phyloP scores from a whole-genome alignment of 2,888 invertebrate species.

The Caenorhabditis doughertyi region DNA sequence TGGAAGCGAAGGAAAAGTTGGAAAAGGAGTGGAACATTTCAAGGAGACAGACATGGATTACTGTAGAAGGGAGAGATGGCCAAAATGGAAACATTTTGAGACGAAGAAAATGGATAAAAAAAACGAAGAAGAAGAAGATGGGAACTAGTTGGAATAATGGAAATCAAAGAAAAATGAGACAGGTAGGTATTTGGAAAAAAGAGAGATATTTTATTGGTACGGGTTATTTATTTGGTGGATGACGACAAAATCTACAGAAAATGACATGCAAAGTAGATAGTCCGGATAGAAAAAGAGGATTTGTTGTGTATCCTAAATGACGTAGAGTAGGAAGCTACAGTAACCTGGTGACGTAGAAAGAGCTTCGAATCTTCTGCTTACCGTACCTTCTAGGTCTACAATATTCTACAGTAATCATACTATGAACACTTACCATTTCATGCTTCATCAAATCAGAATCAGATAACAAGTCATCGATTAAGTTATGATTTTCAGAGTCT shows the following conservation, averaged over 20 bases:
- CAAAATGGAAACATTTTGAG: constrained; percentile 50
- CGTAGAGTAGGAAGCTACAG: too few species aligned
- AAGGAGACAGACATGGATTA: constrained; percentile 23
- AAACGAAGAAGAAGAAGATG: not conserved
- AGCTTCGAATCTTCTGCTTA: too few species aligned
- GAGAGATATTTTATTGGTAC: constrained; percentile 14
- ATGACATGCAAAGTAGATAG: not conserved
- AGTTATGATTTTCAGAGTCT: constrained; percentile 5
- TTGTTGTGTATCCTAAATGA: too few species aligned
- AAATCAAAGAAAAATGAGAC: constrained; percentile 15
- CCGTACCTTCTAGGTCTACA: too few species aligned
- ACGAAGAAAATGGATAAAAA: constrained; percentile 9
- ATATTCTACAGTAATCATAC: too few species aligned
- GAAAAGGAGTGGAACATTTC: constrained; percentile 33
- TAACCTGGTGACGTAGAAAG: too few species aligned
- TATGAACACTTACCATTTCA: constrained; percentile 8
- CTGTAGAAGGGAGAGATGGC: constrained; percentile 21
- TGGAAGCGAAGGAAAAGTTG: constrained; percentile 10
- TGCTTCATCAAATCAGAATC: not conserved
- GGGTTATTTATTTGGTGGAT: not conserved
- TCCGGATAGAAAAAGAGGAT: too few species aligned
- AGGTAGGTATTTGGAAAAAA: constrained; percentile 14
- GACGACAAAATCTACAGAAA: not conserved
- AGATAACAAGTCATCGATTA: not conserved
- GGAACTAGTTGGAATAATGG: constrained; percentile 38